Evolutionary conservation across 2,797 vertebrate genomes (phyloP), one percentile per base, ranked within the genome.

Genomic region (Lemur catta): DNA sequence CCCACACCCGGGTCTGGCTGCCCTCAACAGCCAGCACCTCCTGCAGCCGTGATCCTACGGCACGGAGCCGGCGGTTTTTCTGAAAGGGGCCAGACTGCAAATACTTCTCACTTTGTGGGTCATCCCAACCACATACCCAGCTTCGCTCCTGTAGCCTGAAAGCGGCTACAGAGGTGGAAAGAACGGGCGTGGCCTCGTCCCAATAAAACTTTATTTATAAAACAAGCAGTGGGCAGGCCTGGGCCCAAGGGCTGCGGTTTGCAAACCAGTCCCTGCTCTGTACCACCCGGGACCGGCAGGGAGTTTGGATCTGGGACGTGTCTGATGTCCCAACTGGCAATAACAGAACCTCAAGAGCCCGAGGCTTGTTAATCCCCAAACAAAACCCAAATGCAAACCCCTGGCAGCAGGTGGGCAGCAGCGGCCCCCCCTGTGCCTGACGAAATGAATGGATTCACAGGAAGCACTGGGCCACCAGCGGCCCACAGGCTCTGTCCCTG

Each of bases 161-260:
- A 26, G 38, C 55, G 11, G 89, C 72, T 15, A 3, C 10, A 5
- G 63, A 33, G 4, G 35, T 1, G 48, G 26, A 33, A 50, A 52
- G 65, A 67, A 12, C 20, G 48, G 33, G 65, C 1, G 7, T 30
- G 41, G 14, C 79, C 33, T 28, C 10, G 48, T 48, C 33, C 12
- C 78, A 69, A 82, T 67, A 86, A 85, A 59, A 50, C 67, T 92
- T 92, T 85, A 50, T 80, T 79, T 67, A 67, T 20, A 52, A 57
- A 92, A 41, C 6, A 43, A 17, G 28, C 7, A 1, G 63, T 10
- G 13, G 30, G 72, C 43, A 30, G 2, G 35, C 33, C n/a, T 24
- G n/a, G 74, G 80, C 57, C 33, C 41, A 15, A 11, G 33, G 48
- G 69, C 55, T 61, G 41, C 14, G 35, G 65, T 61, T 67, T 22